Base-by-base conservation (phyloP, 1,140 invertebrate genomes). In the Adoxophyes honmai region DNA sequence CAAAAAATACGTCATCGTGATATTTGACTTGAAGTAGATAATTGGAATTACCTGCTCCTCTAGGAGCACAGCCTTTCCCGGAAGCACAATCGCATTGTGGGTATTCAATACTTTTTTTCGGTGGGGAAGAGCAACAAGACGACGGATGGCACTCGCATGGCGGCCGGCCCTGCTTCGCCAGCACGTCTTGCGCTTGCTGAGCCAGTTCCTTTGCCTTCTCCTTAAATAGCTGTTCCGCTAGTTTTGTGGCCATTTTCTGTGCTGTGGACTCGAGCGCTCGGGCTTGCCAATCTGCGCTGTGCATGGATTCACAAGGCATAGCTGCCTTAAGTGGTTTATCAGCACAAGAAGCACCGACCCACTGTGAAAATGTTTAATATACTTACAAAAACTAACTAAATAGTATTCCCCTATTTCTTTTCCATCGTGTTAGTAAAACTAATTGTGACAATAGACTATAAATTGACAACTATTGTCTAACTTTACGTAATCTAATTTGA, bases 161-260 rank as follows among this genome's bases (percentile, higher is more conserved):
- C 2, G 75, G 78, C n/a, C 73, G 70, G 15, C 73, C 70, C 7
- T 21, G 10, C 15, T 16, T 58, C 57, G 0, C 80, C 57, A 11
- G 76, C 65, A 15, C 11, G 14, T 81, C 65, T 44, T 75, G 75
- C 0, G 81, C 78, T 39, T 64, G 75, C 48, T 72, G 59, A 9
- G 70, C 65, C 4, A 88, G 13, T 34, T 75, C 52, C 2, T 81
- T 80, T 3, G 80, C 75, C 60, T 67, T 73, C 21, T 85, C 74
- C n/a, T 75, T 54, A 18, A 79, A 81, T n/a, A 88, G 48, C 53
- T 86, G 64, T 39, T 85, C 77, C 0, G 80, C 81, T 0, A 88
- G 61, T 35, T 83, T 34, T 0, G 62, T 55, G 1, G 85, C 82
- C 9, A 88, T 53, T 48, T 73, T 73, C 57, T 80, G 78, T 1